phyloP scores from a whole-genome alignment of 2,797 vertebrate genomes.

The Amazona ochrocephala region DNA sequence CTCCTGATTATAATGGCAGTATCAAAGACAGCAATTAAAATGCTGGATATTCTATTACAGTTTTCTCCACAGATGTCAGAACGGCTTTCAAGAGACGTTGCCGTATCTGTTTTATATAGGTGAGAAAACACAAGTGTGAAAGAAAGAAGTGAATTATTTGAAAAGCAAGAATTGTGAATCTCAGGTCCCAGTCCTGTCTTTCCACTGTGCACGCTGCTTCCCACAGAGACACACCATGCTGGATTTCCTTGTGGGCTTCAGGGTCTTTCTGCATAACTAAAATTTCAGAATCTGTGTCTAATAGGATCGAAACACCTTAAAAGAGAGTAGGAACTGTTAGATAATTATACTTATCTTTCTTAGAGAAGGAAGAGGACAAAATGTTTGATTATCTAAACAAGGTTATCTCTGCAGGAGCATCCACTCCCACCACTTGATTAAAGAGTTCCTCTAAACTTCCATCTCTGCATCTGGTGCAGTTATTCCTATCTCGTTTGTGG shows the following conservation, averaged over 20 bases:
- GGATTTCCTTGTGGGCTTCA: background rate
- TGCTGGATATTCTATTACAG: background rate
- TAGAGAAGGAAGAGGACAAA: background rate
- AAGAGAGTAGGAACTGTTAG: background rate
- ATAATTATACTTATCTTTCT: slow-evolving; percentile 17
- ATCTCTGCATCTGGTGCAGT: slow-evolving; percentile 3
- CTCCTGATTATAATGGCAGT: background rate
- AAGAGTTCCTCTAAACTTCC: slow-evolving; percentile 40
- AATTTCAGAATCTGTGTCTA: background rate
- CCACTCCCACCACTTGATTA: slow-evolving; percentile 38
- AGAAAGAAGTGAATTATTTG: background rate
- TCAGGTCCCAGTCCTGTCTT: background rate
- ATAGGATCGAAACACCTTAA: background rate
- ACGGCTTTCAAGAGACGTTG: background rate
- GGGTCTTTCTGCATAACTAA: background rate
- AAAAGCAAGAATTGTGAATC: background rate
- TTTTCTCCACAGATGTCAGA: background rate
- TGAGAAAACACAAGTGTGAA: background rate
- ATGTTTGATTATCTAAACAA: slow-evolving; percentile 27
- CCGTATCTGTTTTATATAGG: background rate
- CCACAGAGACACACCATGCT: rapidly evolving
- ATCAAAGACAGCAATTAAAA: background rate
- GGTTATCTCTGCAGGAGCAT: slow-evolving; percentile 42
- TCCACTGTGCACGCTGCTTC: background rate
- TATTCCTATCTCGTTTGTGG: slow-evolving; percentile 48